Conservation (phyloP, 2,113 vertebrate genomes). For the Scartelaos histophorus region DNA sequence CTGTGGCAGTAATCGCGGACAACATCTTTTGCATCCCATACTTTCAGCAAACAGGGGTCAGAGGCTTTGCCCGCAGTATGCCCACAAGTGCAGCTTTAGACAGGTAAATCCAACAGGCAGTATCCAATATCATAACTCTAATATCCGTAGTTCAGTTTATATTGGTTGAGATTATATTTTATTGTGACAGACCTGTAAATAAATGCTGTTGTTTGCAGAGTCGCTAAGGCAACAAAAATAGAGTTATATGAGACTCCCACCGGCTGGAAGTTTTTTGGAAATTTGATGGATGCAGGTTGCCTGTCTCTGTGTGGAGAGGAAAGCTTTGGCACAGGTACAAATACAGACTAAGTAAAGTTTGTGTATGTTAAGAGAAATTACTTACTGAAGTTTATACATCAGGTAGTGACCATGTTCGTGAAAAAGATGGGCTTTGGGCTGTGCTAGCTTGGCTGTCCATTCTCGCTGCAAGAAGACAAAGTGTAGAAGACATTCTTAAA, state of each 20-base stretch:
- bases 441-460: slow-evolving; percentile 97
- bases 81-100: slow-evolving; percentile 93
- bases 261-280: slow-evolving; percentile 97
- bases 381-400: slow-evolving; percentile 3
- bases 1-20: slow-evolving; percentile 92
- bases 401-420: slow-evolving; percentile 96
- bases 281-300: slow-evolving; percentile 94
- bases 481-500: slow-evolving; percentile 90
- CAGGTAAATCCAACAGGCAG: slow-evolving; percentile 75
- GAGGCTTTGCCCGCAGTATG: slow-evolving; percentile 95
- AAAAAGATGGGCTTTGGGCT: slow-evolving; percentile 97
- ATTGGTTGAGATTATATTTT: not conserved
- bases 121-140: not conserved
- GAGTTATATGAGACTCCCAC: slow-evolving; percentile 94
- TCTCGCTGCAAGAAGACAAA: slow-evolving; percentile 86
- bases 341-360: not conserved
- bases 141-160: not conserved
- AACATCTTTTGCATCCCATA: slow-evolving; percentile 97
- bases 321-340: slow-evolving; percentile 92
- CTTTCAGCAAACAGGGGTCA: slow-evolving; percentile 93
- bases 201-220: slow-evolving; percentile 74
- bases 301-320: slow-evolving; percentile 96
- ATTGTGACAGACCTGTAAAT: not conserved
- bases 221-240: slow-evolving; percentile 94
- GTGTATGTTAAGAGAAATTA: not conserved